These are phyloP conservation scores for Limenitis camilla DNA, from an alignment of 2,888 invertebrate species.

Conservation along the genomic window DNA sequence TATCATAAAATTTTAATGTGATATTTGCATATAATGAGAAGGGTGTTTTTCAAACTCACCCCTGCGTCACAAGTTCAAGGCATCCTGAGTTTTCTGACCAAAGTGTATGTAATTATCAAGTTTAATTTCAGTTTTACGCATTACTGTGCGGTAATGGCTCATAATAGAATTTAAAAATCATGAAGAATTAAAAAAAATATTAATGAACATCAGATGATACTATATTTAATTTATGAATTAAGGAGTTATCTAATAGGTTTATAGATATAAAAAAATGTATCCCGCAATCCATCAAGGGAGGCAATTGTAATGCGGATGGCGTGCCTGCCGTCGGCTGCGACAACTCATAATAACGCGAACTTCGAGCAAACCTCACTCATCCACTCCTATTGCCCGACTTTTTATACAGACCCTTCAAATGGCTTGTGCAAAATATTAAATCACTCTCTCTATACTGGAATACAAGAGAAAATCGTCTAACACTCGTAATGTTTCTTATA, in stretches of 20 bases:
- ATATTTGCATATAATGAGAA: too few species aligned
- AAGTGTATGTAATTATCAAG: too few species aligned
- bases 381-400: conserved; percentile 20
- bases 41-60: too few species aligned
- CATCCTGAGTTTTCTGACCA: too few species aligned
- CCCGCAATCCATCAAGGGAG: conserved; percentile 26
- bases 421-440: conserved; percentile 20
- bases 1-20: too few species aligned
- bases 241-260: conserved; percentile 3
- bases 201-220: too few species aligned
- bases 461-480: conserved; percentile 3
- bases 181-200: too few species aligned
- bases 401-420: conserved; percentile 22
- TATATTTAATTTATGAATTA: too few species aligned
- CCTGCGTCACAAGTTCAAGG: too few species aligned
- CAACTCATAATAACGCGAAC: conserved; percentile 31
- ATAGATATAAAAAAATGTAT: conserved; percentile 7
- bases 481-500: neutral
- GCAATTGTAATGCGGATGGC: conserved; percentile 29
- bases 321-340: conserved; percentile 32
- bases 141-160: too few species aligned
- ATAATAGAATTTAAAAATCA: too few species aligned
- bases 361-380: conserved; percentile 26
- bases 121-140: too few species aligned
- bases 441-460: conserved; percentile 8